phyloP scores from a whole-genome alignment of 1,140 invertebrate genomes.

The Bombus pyrosoma region DNA sequence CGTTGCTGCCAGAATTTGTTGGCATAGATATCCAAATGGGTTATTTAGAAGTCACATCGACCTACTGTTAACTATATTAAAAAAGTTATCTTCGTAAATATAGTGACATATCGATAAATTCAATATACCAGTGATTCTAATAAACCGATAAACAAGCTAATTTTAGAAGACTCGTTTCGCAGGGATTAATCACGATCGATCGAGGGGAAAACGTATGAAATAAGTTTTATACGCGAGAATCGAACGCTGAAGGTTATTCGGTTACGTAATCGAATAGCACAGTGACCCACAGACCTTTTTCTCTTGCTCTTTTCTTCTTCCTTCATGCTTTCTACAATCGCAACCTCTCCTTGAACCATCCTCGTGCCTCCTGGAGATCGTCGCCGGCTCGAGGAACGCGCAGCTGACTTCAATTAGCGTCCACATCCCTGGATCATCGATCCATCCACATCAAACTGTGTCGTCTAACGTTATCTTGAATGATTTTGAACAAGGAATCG shows the following conservation, averaged over 20 bases:
- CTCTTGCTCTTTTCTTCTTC: slow-evolving; percentile 52
- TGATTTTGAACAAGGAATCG: not conserved
- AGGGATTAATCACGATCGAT: not conserved
- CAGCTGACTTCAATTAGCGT: not conserved
- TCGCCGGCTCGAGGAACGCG: slow-evolving; percentile 12
- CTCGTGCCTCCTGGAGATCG: slow-evolving; percentile 12
- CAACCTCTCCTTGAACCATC: slow-evolving; percentile 44
- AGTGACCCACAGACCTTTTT: slow-evolving; percentile 54
- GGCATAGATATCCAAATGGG: not conserved
- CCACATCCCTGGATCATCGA: not conserved
- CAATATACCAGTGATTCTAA: no score
- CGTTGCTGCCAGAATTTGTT: not conserved
- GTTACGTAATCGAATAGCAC: slow-evolving; percentile 48
- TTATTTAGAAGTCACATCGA: not conserved
- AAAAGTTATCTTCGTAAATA: no score
- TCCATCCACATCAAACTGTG: not conserved
- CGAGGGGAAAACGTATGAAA: not conserved
- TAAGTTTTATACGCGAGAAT: slow-evolving; percentile 17
- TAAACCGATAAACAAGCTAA: no score
- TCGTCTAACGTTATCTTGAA: not conserved
- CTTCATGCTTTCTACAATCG: slow-evolving; percentile 45
- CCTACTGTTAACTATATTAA: not conserved
- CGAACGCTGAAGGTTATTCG: slow-evolving; percentile 42
- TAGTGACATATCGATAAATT: no score
- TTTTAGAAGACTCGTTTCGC: not conserved